phyloP scores from a whole-genome alignment of 2,113 vertebrate species.

The Fulica atra region DNA sequence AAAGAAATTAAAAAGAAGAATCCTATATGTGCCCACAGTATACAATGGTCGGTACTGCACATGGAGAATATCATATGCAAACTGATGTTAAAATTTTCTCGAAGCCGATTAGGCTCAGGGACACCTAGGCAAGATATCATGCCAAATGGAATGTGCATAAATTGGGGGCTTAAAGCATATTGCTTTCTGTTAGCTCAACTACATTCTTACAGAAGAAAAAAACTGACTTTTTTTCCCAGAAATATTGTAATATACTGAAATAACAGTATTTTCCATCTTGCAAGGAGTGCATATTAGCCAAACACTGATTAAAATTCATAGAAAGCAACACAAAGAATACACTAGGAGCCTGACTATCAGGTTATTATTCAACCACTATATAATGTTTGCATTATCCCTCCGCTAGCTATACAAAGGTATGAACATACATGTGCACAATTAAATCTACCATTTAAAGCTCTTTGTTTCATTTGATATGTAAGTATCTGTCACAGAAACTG shows the following conservation, averaged over 20 bases:
- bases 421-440: background rate
- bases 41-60: background rate
- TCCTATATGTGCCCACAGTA: background rate
- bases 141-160: constrained; percentile 21
- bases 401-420: background rate
- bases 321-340: constrained; percentile 44
- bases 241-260: background rate
- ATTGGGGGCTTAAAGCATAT: background rate
- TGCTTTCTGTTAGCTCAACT: constrained; percentile 13
- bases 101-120: background rate
- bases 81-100: background rate
- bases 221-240: background rate
- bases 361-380: constrained; percentile 8
- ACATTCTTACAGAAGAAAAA: background rate
- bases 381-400: background rate
- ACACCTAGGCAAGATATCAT: background rate
- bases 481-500: background rate
- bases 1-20: constrained; percentile 16
- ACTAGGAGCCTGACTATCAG: constrained; percentile 5
- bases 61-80: background rate
- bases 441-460: background rate
- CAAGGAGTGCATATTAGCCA: background rate
- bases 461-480: background rate
- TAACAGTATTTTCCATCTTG: background rate
- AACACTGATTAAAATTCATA: constrained; percentile 22